phyloP scores from a whole-genome alignment of 1,140 invertebrate species.

The Euura lappo region DNA sequence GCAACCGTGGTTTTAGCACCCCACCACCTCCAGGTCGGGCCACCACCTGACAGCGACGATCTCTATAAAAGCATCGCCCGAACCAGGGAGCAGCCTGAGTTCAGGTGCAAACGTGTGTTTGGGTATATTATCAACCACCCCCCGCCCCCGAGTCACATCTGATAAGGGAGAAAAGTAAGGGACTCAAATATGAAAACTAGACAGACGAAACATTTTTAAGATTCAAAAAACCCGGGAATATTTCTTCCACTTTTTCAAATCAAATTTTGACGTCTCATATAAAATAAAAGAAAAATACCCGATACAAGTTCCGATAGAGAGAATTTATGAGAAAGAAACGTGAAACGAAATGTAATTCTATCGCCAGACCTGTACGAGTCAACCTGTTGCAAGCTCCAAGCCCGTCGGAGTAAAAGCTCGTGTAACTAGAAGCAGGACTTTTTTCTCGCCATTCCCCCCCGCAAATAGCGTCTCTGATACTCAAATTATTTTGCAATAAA shows the following conservation, averaged over 20 bases:
- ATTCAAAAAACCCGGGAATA: too few species aligned
- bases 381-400: background rate
- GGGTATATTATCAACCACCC: background rate
- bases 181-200: background rate
- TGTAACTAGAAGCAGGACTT: too few species aligned
- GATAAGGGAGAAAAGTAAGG: background rate
- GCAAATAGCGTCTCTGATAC: too few species aligned
- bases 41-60: background rate
- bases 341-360: background rate
- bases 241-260: too few species aligned
- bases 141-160: background rate
- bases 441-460: too few species aligned
- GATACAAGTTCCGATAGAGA: background rate
- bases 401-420: background rate
- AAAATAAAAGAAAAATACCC: background rate
- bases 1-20: background rate
- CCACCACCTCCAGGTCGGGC: background rate
- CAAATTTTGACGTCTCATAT: too few species aligned
- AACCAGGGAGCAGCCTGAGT: conserved; percentile 3
- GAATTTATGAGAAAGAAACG: background rate
- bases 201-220: background rate
- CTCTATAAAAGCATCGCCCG: background rate
- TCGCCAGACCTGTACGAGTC: background rate
- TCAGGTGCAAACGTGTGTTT: conserved; percentile 6
- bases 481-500: too few species aligned